Conservation (phyloP, 2,797 vertebrate species). For the Ceryle rudis region DNA sequence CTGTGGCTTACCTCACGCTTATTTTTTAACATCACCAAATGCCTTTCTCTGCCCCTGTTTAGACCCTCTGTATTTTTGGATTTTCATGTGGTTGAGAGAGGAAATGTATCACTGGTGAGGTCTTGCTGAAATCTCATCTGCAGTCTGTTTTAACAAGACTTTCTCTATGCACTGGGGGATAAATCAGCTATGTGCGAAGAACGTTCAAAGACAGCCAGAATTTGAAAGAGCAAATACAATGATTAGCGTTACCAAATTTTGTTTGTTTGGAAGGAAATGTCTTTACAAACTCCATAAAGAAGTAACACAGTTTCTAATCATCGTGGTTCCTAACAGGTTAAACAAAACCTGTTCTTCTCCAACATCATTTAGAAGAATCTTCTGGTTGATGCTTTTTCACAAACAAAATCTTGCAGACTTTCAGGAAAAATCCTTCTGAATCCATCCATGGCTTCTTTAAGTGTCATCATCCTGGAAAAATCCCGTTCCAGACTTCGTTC, state of each 20-base stretch:
- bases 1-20: conserved; percentile 15
- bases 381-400: neutral
- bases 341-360: neutral
- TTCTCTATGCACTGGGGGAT: neutral
- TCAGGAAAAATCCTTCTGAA: neutral
- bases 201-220: neutral
- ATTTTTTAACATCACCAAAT: conserved; percentile 10
- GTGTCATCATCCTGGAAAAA: conserved; percentile 35
- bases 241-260: neutral
- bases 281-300: neutral
- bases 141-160: conserved; percentile 23
- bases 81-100: conserved; percentile 12
- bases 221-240: neutral
- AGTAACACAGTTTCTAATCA: neutral
- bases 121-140: conserved; percentile 43
- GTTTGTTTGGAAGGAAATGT: conserved; percentile 1
- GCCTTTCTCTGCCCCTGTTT: conserved; percentile 13
- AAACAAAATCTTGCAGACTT: neutral
- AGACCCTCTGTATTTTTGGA: conserved; percentile 16
- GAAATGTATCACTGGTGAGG: conserved; percentile 30
- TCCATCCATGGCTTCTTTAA: neutral
- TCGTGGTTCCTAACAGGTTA: neutral
- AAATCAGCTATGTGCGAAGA: neutral
- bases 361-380: neutral
- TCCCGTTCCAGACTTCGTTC: neutral